Evolutionary conservation across 1,140 invertebrate genomes (phyloP).

Genomic region (Panulirus ornatus): DNA sequence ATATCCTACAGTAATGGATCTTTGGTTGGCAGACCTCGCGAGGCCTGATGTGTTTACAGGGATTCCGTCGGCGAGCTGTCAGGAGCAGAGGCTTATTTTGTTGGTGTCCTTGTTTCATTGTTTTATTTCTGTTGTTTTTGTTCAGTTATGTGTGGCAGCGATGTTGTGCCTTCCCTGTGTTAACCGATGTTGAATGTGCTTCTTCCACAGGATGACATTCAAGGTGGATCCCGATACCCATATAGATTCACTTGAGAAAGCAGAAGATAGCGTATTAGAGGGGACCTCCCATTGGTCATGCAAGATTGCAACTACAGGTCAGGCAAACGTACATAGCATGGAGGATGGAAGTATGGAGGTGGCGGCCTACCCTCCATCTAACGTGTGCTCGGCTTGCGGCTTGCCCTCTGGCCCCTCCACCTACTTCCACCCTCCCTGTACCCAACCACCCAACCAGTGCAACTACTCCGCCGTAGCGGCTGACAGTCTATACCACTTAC

Average conservation of each 20-base stretch:
- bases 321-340: slow-evolving; percentile 71
- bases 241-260: slow-evolving; percentile 98
- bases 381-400: slow-evolving; percentile 35
- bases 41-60: not conserved
- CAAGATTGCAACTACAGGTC: slow-evolving; percentile 99
- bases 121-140: slow-evolving; percentile 29
- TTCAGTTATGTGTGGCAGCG: slow-evolving; percentile 29
- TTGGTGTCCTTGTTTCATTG: slow-evolving; percentile 14
- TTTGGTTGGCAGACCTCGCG: not conserved
- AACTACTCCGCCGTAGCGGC: slow-evolving; percentile 51
- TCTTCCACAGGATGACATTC: slow-evolving; percentile 91
- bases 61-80: not conserved
- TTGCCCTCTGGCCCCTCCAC: slow-evolving; percentile 14
- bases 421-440: slow-evolving; percentile 53
- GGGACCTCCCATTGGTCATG: slow-evolving; percentile 99
- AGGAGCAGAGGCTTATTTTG: slow-evolving; percentile 2
- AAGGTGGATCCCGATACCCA: slow-evolving; percentile 98
- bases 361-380: slow-evolving; percentile 7
- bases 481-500: slow-evolving; percentile 61
- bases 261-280: slow-evolving; percentile 98
- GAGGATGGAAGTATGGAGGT: slow-evolving; percentile 70
- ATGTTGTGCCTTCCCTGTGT: slow-evolving; percentile 37
- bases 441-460: slow-evolving; percentile 51
- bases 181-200: slow-evolving; percentile 65
- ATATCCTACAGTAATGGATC: not conserved